Evolutionary conservation across 53 echinoderm and acorn worm species (phyloP), one percentile per base, ranked within the genome.

Genomic region (Astropecten irregularis): DNA sequence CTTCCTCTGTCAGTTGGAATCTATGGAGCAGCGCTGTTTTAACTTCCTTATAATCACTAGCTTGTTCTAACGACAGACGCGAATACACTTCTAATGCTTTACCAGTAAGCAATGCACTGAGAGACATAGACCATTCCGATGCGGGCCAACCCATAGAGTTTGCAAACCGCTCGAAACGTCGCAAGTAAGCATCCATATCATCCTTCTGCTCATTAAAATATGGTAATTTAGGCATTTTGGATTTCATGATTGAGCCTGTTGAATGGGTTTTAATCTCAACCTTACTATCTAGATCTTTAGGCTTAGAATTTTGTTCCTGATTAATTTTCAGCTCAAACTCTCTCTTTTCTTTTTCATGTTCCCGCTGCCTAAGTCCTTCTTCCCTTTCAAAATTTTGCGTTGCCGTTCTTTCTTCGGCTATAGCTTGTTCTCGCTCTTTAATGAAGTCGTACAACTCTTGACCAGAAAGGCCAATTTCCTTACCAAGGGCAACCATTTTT

Each of bases 151-250:
- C 84, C 34, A 77, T 54, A 32, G 46, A 42, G 16, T 52, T 65
- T 29, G 86, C 86, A 84, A 84, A 90, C 64, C 79, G 70, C 55
- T 90, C 84, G 71, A 93, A 87, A 14, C 90, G 76, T 54, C 62
- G 76, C 15, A 93, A 40, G 37, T 89, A 90, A 23, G 84, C 82
- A 72, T 93, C 90, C 22, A 86, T 79, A 23, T 89, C 89, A 52
- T 92, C 89, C 30, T 66, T 73, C 33, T 73, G 59, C 39, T 82
- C 89, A 51, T 92, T 85, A 55, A 92, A 92, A 56, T 52, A 62
- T 9, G 88, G 92, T 38, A 91, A 65, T 30, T 57, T 76, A 7
- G 89, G 89, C 58, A 87, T 87, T 30, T 82, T 87, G 2, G 62
- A 56, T 51, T 51, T 71, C 3, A 47, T n/a, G n/a, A n/a, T n/a